Evolutionary conservation across 1,140 invertebrate species (phyloP).

Genomic region (Cherax destructor): DNA sequence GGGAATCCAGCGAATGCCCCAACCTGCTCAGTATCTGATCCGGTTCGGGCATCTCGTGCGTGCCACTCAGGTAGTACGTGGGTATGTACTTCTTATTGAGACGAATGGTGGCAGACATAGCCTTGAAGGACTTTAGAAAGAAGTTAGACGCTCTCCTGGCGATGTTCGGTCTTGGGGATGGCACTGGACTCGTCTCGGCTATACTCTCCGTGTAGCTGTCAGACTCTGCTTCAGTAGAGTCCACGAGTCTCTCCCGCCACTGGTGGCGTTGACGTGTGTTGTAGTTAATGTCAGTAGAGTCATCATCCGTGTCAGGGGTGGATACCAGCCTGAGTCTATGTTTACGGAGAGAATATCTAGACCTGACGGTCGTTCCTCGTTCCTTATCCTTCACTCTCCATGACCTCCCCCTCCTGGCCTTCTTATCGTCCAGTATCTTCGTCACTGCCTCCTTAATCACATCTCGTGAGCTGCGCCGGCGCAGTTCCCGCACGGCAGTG

Average conservation of each 20-base stretch:
- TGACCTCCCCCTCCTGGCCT: neutral
- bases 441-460: conserved; percentile 52
- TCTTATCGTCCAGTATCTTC: conserved; percentile 52
- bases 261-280: neutral
- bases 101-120: conserved; percentile 46
- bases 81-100: conserved; percentile 54
- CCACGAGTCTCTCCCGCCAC: neutral
- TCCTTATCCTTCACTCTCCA: neutral
- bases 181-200: neutral
- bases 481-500: neutral
- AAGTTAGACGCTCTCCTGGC: conserved; percentile 44
- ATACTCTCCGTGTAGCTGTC: conserved; percentile 11
- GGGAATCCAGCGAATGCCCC: conserved; percentile 55
- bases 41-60: conserved; percentile 35
- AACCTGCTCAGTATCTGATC: conserved; percentile 45
- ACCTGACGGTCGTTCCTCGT: neutral
- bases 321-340: neutral
- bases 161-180: conserved; percentile 21
- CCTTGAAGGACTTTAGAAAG: conserved; percentile 50
- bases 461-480: conserved; percentile 26
- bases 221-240: conserved; percentile 6
- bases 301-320: conserved; percentile 29
- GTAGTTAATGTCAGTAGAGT: neutral
- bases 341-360: neutral
- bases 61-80: conserved; percentile 47